Evolutionary conservation across 2,888 invertebrate species (phyloP), one percentile per base, ranked within the genome.

Genomic region (Dryomyza anilis): DNA sequence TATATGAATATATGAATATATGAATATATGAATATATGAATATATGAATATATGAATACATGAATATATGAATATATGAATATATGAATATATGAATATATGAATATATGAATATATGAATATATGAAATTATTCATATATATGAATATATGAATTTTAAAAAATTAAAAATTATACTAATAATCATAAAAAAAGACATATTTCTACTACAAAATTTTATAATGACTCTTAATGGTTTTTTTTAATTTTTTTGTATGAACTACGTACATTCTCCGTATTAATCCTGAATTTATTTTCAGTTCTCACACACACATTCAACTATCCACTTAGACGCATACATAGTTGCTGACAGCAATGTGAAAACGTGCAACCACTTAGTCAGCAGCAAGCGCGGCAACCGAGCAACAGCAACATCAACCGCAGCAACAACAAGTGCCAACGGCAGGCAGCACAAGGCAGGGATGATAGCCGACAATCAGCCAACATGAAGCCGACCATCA

Each of bases 311-410:
- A n/a, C n/a, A n/a, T n/a, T n/a, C n/a, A n/a, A n/a, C n/a, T n/a
- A n/a, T n/a, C n/a, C n/a, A n/a, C n/a, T n/a, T n/a, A n/a, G n/a
- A n/a, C n/a, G n/a, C 45, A 7, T 25, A 23, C 25, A n/a, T n/a
- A 16, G 57, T 43, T 43, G 43, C 7, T 43, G 43, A 57, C 57
- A 57, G 39, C 43, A 19, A 27, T 43, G 36, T 55, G 36, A 57
- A 25, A 43, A 57, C 57, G 57, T 57, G 53, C 53, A 53, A 53
- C 53, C 57, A 19, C 57, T 55, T 55, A 27, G 25, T 21, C 6
- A 25, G 23, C 30, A 16, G 39, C 57, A n/a, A n/a, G n/a, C n/a
- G n/a, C n/a, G n/a, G n/a, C n/a, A n/a, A n/a, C n/a, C n/a, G n/a
- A n/a, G n/a, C n/a, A n/a, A n/a, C n/a, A n/a, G n/a, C n/a, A 21